Evolutionary conservation across 2,113 vertebrate genomes (phyloP).

Genomic region (Coracopsis vasa): DNA sequence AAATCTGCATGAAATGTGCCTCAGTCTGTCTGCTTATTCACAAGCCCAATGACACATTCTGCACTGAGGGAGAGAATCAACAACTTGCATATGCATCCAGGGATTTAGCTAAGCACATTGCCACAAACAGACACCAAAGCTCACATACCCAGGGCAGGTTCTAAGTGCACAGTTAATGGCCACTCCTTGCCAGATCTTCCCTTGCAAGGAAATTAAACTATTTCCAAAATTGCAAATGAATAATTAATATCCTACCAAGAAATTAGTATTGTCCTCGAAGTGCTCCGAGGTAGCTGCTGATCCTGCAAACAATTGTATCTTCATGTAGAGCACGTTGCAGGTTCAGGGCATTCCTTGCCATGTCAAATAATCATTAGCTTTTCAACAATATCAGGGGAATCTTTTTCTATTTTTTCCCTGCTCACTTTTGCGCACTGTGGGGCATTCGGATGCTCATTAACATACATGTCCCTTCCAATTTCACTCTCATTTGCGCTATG

Average conservation of each 20-base stretch:
- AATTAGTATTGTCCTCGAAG: background rate
- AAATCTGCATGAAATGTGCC: background rate
- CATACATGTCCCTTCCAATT: constrained; percentile 61
- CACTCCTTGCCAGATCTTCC: background rate
- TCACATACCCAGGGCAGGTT: background rate
- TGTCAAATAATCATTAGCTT: constrained; percentile 38
- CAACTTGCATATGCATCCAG: background rate
- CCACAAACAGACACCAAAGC: background rate
- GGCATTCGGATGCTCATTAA: constrained; percentile 47
- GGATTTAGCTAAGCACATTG: background rate
- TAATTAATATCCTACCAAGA: background rate
- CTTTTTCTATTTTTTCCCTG: background rate
- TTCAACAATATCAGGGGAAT: background rate
- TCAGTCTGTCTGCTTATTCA: background rate
- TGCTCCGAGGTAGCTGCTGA: background rate
- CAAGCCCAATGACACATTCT: background rate
- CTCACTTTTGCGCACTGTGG: background rate
- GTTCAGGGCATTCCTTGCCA: background rate
- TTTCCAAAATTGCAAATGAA: constrained; percentile 7
- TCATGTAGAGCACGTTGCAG: background rate
- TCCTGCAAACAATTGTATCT: background rate
- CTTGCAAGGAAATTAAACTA: background rate
- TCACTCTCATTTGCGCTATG: constrained; percentile 55
- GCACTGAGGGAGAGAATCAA: background rate
- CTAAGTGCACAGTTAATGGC: background rate